Base-by-base conservation (phyloP, 2,113 vertebrate species). In the Silurus asotus region DNA sequence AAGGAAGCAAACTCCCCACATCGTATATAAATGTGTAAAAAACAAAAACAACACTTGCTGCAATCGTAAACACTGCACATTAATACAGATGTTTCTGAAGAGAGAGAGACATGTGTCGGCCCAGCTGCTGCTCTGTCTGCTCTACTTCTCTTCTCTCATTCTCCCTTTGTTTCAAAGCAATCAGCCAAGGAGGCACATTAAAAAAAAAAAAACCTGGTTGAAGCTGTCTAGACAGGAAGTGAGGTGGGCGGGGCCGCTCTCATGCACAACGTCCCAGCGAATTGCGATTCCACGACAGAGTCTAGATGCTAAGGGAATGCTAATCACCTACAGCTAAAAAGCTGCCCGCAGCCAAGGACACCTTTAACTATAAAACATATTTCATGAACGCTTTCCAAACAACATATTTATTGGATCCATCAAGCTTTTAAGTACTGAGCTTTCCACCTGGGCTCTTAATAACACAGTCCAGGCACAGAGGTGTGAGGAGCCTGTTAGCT, bases 211-310 rank as follows among this genome's bases (percentile, higher is more conserved):
- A 89, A 90, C 91, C 92, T 94, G 91, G 90, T 93, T 93, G 90
- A 89, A 87, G 86, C 90, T 85, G 93, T 94, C 93, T 94, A 93
- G 94, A 93, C 93, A 94, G 93, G 93, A 94, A 95, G 92, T 72
- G 28, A 86, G 81, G 81, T 86, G 65, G 84, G 64, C 28, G 70
- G 77, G 49, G 69, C 51, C 6, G 37, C 15, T 74, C 67, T 70
- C 76, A 67, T 3, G 65, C 81, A 83, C 58, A 81, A 70, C 53
- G 80, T 69, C 84, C 53, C 25, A 19, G 48, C 67, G 48, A 83
- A 48, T 2, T 8, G 65, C 65, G 80, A 86, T 88, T 56, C 59
- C 70, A 74, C 56, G 86, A 1, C 81, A 62, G 72, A 56, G 56
- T 58, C 37, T 77, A n/a, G 11, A 78, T 17, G 53, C 76, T 78